Evolutionary conservation across 2,113 vertebrate genomes (phyloP).

Genomic region (Lophochroa leadbeateri): DNA sequence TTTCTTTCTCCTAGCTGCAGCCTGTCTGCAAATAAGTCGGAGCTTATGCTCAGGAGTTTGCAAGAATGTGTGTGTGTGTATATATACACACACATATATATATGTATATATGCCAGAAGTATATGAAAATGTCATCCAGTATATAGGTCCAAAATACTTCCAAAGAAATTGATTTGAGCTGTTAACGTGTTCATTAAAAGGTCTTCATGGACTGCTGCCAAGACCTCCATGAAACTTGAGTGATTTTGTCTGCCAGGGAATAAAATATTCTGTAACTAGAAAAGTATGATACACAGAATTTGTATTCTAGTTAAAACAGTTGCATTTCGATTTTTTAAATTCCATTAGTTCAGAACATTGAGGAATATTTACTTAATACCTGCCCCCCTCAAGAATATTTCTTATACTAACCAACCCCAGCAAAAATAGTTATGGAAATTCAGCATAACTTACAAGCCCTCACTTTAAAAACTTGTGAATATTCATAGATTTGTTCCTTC

Average conservation of each 20-base stretch:
- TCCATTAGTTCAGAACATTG: neutral
- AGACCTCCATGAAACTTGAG: neutral
- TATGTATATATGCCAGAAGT: neutral
- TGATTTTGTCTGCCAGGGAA: neutral
- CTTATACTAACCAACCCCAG: neutral
- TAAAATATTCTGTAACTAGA: neutral
- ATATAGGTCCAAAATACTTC: neutral
- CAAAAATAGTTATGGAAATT: neutral
- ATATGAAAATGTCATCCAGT: neutral
- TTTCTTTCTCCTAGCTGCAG: neutral
- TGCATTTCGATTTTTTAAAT: neutral
- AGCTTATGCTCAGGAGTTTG: neutral
- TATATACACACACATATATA: neutral
- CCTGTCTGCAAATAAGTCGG: neutral
- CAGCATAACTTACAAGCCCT: neutral
- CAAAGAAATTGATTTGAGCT: neutral
- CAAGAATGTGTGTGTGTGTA: neutral
- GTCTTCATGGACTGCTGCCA: neutral
- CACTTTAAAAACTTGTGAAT: neutral
- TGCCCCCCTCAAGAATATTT: neutral
- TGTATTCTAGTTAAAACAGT: neutral
- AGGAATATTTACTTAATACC: neutral
- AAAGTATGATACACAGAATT: neutral
- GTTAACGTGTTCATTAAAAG: neutral
- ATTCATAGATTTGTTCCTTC: neutral